Evolutionary conservation across 2,888 invertebrate genomes (phyloP).

Genomic region (Leptarthrus brevirostris): DNA sequence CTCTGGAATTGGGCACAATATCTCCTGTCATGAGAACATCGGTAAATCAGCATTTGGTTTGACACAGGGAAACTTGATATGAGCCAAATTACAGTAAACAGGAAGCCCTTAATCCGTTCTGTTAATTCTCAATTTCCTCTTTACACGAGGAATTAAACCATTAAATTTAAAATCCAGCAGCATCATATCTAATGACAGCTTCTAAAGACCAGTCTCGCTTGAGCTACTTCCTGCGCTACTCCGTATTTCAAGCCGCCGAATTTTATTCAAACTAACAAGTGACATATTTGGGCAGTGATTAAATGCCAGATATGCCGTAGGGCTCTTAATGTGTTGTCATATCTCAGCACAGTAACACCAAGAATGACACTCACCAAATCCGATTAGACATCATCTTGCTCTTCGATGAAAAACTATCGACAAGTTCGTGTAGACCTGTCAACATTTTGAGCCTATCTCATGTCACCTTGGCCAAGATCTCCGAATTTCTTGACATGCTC

Average conservation of each 20-base stretch:
- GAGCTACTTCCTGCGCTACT: slow-evolving; percentile 4
- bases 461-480: slow-evolving; percentile 43
- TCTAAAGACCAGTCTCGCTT: slow-evolving; percentile 37
- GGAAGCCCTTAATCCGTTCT: slow-evolving; percentile 29
- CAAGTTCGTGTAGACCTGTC: slow-evolving; percentile 42
- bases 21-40: too few relatives aligned
- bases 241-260: background rate
- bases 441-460: slow-evolving; percentile 46
- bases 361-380: slow-evolving; percentile 38
- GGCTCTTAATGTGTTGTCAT: slow-evolving; percentile 39
- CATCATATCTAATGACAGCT: slow-evolving; percentile 9
- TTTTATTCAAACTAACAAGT: slow-evolving; percentile 17
- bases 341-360: slow-evolving; percentile 36
- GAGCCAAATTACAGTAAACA: slow-evolving; percentile 17
- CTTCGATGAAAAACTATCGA: slow-evolving; percentile 33
- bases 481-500: slow-evolving; percentile 25
- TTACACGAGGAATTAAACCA: slow-evolving; percentile 12
- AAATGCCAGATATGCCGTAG: slow-evolving; percentile 6
- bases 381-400: slow-evolving; percentile 34
- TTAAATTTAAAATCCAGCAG: slow-evolving; percentile 18
- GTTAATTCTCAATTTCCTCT: slow-evolving; percentile 21
- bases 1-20: too few relatives aligned
- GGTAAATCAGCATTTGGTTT: too few relatives aligned
- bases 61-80: too few relatives aligned
- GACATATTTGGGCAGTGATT: slow-evolving; percentile 37